Base-by-base conservation (phyloP, 2,888 invertebrate species). In the Stenolophus ochropezus region DNA sequence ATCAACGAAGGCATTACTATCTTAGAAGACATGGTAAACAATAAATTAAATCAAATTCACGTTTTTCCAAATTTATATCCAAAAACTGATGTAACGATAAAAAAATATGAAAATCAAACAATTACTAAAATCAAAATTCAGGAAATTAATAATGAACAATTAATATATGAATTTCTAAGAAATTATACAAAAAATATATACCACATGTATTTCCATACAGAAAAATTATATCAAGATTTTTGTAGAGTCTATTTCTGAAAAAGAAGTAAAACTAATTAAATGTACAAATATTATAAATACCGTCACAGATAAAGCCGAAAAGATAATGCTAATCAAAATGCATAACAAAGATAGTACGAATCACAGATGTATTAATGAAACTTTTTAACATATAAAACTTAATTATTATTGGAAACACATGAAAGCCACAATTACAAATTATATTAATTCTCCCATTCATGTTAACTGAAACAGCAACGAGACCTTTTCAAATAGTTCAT, bases 281-380 rank as follows among this genome's bases (percentile, higher is more conserved):
- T 65, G 65, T 25, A 65, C 25, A 25, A 42, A 73, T n/a, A 47
- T 21, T n/a, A 14, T 25, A 74, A 42, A 74, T 18, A 23, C 47
- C 8, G 77, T 80, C 11, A 27, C 74, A 42, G 71, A 80, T 75
- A 16, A 27, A 42, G 74, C 23, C 16, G 51, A 80, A 27, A 11
- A 51, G 21, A 42, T 74, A 16, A 11, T 51, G 8, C 4, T 75
- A 21, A 80, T 74, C 16, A 33, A 74, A 74, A 42, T 18, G 25
- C 23, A 80, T 53, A 23, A 74, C 18, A 51, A 25, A 53, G 74
- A 51, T 2, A 84, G 84, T 18, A 82, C 74, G 1, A 71, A 84
- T 6, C 61, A 69, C 20, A 2, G 65, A 5, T 27, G 69, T 25
- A 78, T 69, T 11, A 69, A 27, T 11, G 76, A 76, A 56, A 4